Evolutionary conservation across 2,888 invertebrate species (phyloP).

Genomic region (Nomada flava): DNA sequence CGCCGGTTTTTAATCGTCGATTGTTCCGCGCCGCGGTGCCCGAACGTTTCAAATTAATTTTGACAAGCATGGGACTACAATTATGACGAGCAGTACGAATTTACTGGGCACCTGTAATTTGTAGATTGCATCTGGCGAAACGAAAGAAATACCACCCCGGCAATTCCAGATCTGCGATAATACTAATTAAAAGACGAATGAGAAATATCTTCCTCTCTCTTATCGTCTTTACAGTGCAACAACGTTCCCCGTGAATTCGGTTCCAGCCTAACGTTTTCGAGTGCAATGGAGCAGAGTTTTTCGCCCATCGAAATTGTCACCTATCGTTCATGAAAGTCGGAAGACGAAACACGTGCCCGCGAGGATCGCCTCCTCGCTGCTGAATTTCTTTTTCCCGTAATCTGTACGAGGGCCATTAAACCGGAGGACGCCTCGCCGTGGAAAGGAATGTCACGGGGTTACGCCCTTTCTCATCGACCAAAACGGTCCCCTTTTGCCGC

Average conservation of each 20-base stretch:
- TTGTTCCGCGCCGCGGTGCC: neutral
- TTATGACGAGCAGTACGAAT: no score
- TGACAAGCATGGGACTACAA: no score
- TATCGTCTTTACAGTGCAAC: neutral
- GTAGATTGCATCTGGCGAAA: no score
- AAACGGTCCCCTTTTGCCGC: conserved; percentile 36
- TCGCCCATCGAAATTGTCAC: neutral
- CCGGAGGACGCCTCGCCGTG: conserved; percentile 45
- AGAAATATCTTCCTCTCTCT: no score
- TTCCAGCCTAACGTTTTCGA: no score
- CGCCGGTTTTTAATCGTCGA: no score
- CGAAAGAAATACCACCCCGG: no score
- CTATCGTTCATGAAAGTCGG: conserved; percentile 25
- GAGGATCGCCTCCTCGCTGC: conserved; percentile 26
- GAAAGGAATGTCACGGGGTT: conserved; percentile 68
- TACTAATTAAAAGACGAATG: no score
- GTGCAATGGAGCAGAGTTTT: no score
- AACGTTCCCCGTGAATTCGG: neutral
- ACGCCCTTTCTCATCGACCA: conserved; percentile 62
- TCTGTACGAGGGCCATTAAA: conserved; percentile 65
- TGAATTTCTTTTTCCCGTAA: conserved; percentile 60
- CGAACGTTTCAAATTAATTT: neutral
- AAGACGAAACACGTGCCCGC: conserved; percentile 43
- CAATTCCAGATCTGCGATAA: no score
- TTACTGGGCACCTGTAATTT: no score